Conservation (phyloP, 2,888 invertebrate species). For the Cetonia aurata region DNA sequence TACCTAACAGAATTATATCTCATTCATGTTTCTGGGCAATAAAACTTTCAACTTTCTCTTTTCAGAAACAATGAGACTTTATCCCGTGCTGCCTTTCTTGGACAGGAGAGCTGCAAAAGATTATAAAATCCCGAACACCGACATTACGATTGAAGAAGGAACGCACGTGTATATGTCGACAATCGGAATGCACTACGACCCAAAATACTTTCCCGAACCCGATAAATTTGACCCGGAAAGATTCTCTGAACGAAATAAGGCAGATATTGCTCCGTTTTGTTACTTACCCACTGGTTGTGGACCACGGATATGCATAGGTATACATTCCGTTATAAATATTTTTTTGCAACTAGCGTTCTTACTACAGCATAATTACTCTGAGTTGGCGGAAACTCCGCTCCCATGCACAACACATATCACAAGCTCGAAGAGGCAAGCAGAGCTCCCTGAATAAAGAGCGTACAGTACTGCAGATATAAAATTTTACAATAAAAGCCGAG, state of each 20-base stretch:
- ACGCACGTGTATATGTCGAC: constrained; percentile 58
- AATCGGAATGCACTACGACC: constrained; percentile 56
- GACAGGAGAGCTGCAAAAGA: constrained; percentile 53
- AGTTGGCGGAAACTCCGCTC: no score
- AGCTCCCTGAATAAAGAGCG: no score
- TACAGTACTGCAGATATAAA: no score
- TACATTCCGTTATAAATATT: neutral
- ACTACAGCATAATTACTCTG: no score
- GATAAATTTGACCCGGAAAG: constrained; percentile 57
- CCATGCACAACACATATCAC: no score
- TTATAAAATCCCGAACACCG: constrained; percentile 54
- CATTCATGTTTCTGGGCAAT: neutral
- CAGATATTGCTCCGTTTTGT: constrained; percentile 50
- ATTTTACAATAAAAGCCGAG: no score
- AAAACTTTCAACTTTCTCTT: neutral
- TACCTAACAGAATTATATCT: constrained; percentile 51
- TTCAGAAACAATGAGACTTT: constrained; percentile 63
- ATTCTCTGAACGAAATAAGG: constrained; percentile 52
- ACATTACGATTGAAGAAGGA: constrained; percentile 56
- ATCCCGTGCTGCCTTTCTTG: constrained; percentile 58
- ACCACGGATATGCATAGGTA: constrained; percentile 58
- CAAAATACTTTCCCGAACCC: constrained; percentile 58
- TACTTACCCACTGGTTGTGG: constrained; percentile 58
- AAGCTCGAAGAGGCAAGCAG: no score
- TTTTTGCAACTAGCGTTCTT: no score